A percentile compares a stretch with the other conserved stretches of the same genome.
Conservation (phyloP, 2,797 vertebrate genomes). For the Lateolabrax maculatus region DNA sequence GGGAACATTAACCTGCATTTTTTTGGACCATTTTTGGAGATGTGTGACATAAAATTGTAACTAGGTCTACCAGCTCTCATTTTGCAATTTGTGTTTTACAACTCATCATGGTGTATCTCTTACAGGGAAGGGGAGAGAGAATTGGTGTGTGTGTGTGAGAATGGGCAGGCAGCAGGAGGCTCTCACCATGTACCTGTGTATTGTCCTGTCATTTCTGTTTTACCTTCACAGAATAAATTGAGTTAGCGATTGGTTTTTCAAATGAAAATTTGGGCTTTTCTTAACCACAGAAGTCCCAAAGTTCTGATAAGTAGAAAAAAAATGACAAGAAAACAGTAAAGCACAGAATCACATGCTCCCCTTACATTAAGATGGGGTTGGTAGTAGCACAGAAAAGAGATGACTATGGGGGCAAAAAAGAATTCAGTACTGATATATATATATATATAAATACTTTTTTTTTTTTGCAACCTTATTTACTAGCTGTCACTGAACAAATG, state of each 20-base stretch:
- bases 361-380: not conserved
- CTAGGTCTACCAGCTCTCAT: not conserved
- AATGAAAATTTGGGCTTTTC: not conserved
- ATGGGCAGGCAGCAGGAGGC: not conserved
- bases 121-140: not conserved
- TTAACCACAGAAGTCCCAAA: not conserved
- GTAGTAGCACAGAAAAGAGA: not conserved
- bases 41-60: not conserved
- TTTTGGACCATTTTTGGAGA: not conserved
- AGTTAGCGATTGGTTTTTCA: not conserved
- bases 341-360: not conserved
- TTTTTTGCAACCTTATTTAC: conserved; percentile 7
- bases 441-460: no score
- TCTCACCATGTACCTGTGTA: not conserved
- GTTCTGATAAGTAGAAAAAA: not conserved
- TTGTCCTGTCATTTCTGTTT: not conserved
- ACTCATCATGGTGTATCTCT: not conserved
- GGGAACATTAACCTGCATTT: not conserved
- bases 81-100: not conserved
- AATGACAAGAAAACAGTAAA: not conserved
- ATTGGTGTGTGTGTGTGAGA: not conserved
- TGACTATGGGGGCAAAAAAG: no score
- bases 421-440: no score
- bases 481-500: not conserved
- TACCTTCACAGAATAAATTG: not conserved